Evolutionary conservation across 2,888 invertebrate genomes (phyloP).

Genomic region (Plebejus melissa): DNA sequence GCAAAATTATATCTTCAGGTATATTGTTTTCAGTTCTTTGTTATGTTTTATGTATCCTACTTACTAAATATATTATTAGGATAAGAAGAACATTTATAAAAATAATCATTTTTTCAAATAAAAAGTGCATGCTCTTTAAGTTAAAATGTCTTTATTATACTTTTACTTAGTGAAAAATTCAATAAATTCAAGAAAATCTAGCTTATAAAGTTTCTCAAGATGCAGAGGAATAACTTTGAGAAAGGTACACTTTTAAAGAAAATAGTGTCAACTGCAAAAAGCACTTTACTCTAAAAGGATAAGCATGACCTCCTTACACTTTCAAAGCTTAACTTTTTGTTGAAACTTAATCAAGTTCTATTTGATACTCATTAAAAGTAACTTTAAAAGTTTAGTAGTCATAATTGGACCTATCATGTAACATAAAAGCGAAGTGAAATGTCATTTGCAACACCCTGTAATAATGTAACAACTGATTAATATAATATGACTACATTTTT

Average conservation of each 20-base stretch:
- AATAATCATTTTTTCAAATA: too few relatives aligned
- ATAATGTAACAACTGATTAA: too few relatives aligned
- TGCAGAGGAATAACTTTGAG: constrained; percentile 44
- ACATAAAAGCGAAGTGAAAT: too few relatives aligned
- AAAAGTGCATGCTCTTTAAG: too few relatives aligned
- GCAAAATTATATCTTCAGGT: too few relatives aligned
- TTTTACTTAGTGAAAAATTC: neutral
- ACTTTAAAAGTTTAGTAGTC: neutral
- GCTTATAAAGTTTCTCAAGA: constrained; percentile 12
- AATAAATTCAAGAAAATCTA: neutral
- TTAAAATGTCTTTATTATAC: neutral
- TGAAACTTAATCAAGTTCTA: constrained; percentile 32
- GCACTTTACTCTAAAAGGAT: constrained; percentile 41
- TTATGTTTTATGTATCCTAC: too few relatives aligned
- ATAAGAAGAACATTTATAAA: too few relatives aligned
- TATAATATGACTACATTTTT: too few relatives aligned
- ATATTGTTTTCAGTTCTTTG: too few relatives aligned
- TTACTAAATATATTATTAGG: too few relatives aligned
- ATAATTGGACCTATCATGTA: neutral
- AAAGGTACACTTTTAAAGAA: constrained; percentile 53
- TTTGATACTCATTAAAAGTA: constrained; percentile 24
- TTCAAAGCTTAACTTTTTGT: constrained; percentile 33
- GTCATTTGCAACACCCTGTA: too few relatives aligned
- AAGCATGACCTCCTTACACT: constrained; percentile 34
- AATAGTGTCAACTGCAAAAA: constrained; percentile 46